phyloP scores from a whole-genome alignment of 2,797 vertebrate genomes.

The Heterohyrax brucei region DNA sequence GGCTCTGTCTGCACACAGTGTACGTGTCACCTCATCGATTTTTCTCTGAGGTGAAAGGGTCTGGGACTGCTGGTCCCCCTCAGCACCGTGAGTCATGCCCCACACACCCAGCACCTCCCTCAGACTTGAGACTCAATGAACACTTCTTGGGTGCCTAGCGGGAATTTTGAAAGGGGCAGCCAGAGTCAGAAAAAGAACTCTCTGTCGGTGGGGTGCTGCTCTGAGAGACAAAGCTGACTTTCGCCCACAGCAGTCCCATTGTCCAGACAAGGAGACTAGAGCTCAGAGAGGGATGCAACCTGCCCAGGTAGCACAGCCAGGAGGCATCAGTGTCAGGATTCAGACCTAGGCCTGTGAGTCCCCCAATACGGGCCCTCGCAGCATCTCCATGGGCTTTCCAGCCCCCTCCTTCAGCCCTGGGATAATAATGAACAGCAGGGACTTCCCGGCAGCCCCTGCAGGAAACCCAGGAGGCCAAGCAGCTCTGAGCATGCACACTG shows the following conservation, averaged over 20 bases:
- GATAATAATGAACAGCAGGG: too few species aligned
- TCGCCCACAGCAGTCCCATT: not conserved
- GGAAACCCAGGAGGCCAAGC: not conserved
- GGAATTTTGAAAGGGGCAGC: not conserved
- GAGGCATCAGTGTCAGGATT: not conserved
- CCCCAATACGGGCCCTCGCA: not conserved
- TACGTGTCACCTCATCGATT: not conserved
- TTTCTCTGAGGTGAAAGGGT: not conserved
- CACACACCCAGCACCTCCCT: not conserved
- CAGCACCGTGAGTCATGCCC: accelerated
- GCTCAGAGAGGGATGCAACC: not conserved
- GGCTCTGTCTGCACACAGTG: not conserved
- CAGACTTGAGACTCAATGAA: not conserved
- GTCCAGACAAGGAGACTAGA: not conserved
- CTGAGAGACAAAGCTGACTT: not conserved
- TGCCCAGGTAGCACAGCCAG: not conserved
- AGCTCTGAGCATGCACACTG: accelerated
- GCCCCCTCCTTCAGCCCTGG: not conserved
- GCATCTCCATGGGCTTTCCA: accelerated
- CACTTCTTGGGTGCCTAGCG: not conserved
- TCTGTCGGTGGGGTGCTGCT: not conserved
- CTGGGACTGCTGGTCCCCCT: accelerated
- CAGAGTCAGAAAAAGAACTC: not conserved
- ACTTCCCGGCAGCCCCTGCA: not conserved
- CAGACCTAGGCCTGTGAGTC: not conserved